Evolutionary conservation across 2,888 invertebrate species (phyloP).

Genomic region (Trissolcus brochymenae): DNA sequence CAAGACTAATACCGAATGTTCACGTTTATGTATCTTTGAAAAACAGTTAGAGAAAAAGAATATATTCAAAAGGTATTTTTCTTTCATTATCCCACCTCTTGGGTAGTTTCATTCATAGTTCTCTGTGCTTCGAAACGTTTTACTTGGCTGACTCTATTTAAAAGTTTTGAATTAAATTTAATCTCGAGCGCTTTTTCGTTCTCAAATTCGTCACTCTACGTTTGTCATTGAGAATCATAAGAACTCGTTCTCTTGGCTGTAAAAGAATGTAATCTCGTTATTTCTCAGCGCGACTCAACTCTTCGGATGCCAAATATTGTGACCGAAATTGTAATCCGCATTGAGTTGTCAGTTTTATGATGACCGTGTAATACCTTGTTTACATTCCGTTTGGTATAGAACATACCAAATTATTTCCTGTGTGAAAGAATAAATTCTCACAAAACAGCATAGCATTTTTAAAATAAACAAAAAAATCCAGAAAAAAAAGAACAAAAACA

Average conservation of each 20-base stretch:
- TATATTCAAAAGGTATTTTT: conserved; percentile 31
- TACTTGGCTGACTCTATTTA: conserved; percentile 49
- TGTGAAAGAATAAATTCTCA: conserved; percentile 1
- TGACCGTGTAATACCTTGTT: conserved; percentile 12
- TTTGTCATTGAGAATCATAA: conserved; percentile 34
- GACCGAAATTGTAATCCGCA: conserved; percentile 22
- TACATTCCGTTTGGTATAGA: conserved; percentile 9
- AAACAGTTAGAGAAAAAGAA: too few species aligned
- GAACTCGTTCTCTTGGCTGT: conserved; percentile 16
- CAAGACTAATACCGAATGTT: too few species aligned
- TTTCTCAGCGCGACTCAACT: conserved; percentile 11
- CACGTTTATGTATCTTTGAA: too few species aligned
- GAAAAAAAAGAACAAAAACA: background rate
- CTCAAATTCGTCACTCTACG: conserved; percentile 17
- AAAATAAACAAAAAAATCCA: background rate
- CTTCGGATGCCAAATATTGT: conserved; percentile 31
- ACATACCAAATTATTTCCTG: conserved; percentile 13
- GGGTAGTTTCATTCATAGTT: conserved; percentile 39
- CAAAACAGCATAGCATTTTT: background rate
- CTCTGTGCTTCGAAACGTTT: conserved; percentile 33
- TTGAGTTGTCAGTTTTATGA: conserved; percentile 33
- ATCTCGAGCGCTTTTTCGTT: conserved; percentile 20
- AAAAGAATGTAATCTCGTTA: conserved; percentile 33
- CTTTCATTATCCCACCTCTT: conserved; percentile 40
- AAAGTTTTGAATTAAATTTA: conserved; percentile 40